Conservation (phyloP, 2,113 vertebrate genomes). For the Stigmatopora argus region DNA sequence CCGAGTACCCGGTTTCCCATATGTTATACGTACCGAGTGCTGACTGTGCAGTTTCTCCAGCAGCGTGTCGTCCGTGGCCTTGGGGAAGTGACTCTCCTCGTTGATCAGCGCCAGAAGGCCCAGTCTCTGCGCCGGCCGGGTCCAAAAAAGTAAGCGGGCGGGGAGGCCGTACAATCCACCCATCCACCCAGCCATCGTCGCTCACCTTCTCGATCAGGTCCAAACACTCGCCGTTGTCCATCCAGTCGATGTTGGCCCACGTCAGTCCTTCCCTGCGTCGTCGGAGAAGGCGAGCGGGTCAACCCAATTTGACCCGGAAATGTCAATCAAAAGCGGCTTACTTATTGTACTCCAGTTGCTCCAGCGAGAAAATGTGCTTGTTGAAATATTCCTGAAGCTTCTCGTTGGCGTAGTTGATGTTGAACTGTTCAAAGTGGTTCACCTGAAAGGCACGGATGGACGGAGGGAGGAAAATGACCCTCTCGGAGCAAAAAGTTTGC, state of each 20-base stretch:
- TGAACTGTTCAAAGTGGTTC: conserved; percentile 98
- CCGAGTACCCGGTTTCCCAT: too few species aligned
- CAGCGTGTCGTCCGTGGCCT: conserved; percentile 88
- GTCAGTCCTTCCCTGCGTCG: conserved; percentile 84
- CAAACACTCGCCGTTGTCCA: conserved; percentile 94
- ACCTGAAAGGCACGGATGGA: conserved; percentile 64
- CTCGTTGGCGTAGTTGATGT: conserved; percentile 99
- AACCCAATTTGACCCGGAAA: too few species aligned
- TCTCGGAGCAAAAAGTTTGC: too few species aligned
- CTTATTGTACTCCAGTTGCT: conserved; percentile 97
- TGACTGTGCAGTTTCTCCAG: conserved; percentile 90
- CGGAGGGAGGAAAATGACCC: too few species aligned
- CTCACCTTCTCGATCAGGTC: conserved; percentile 96
- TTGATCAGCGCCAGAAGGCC: conserved; percentile 92
- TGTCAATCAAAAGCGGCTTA: conserved; percentile 42
- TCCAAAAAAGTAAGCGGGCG: not conserved
- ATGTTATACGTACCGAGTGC: conserved; percentile 77
- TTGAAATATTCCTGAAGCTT: conserved; percentile 99
- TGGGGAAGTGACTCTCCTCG: conserved; percentile 97
- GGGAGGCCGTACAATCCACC: too few species aligned
- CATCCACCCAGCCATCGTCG: not conserved
- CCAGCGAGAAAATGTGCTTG: conserved; percentile 97
- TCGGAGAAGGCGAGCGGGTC: too few species aligned
- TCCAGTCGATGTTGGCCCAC: conserved; percentile 95
- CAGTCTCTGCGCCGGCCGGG: conserved; percentile 79